These are phyloP conservation scores for Artibeus lituratus DNA, from an alignment of 2,797 vertebrate species.

Conservation along the genomic window DNA sequence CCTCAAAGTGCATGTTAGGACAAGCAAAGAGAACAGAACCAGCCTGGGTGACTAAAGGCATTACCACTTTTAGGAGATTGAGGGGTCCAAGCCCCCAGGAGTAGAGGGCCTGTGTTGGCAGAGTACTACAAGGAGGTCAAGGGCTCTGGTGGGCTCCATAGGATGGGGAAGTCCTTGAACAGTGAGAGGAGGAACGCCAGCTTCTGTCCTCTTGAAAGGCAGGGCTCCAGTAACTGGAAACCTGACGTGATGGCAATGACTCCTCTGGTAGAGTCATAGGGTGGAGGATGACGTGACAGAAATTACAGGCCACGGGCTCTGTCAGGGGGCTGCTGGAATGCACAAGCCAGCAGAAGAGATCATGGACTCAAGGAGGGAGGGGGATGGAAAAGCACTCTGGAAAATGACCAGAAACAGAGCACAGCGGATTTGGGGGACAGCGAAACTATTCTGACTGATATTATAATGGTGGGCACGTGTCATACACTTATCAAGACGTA, in stretches of 20 bases:
- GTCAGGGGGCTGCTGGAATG: not conserved
- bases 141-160: not conserved
- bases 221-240: not conserved
- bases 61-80: not conserved
- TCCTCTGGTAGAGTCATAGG: not conserved
- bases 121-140: not conserved
- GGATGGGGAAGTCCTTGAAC: not conserved
- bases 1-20: not conserved
- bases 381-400: not conserved
- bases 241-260: not conserved
- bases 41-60: not conserved
- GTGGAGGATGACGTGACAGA: not conserved
- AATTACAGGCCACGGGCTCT: not conserved
- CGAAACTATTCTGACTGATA: not conserved
- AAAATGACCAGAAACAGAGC: not conserved
- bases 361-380: not conserved
- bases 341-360: not conserved
- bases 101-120: not conserved
- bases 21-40: not conserved
- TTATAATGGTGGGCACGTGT: not conserved
- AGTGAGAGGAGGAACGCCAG: not conserved
- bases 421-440: not conserved
- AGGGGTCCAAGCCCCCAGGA: not conserved
- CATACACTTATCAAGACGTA: not conserved
- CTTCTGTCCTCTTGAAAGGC: not conserved